Evolutionary conservation across 2,888 invertebrate species (phyloP).

Genomic region (Drosophila emarginata): DNA sequence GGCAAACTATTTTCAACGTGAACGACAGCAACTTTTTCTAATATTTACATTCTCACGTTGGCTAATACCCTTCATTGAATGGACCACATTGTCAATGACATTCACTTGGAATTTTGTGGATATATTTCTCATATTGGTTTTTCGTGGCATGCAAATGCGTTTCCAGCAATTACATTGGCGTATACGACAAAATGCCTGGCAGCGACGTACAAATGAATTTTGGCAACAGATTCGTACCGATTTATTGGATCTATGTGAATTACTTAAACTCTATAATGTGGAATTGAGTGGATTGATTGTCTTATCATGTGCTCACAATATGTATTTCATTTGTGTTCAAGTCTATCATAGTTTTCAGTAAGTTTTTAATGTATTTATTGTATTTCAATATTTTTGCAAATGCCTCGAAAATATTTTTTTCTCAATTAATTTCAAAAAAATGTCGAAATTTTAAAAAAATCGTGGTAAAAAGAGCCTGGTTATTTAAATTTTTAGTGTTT

Average conservation of each 20-base stretch:
- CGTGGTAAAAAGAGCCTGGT: no score
- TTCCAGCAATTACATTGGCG: conserved; percentile 86
- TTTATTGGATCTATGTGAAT: conserved; percentile 85
- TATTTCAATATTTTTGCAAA: no score
- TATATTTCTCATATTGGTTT: conserved; percentile 87
- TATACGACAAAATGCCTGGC: conserved; percentile 80
- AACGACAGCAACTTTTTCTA: conserved; percentile 73
- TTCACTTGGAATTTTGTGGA: conserved; percentile 90
- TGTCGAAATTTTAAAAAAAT: no score
- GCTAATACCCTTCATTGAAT: conserved; percentile 73
- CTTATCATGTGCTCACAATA: conserved; percentile 87
- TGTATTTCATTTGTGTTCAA: conserved; percentile 89
- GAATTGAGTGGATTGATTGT: conserved; percentile 86
- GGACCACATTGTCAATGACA: conserved; percentile 83
- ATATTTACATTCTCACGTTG: conserved; percentile 64
- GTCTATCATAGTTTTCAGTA: conserved; percentile 84
- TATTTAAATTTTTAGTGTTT: no score
- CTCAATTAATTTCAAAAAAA: no score
- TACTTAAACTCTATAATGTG: conserved; percentile 85
- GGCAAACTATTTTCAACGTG: conserved; percentile 76
- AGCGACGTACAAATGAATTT: conserved; percentile 84
- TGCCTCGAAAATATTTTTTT: no score
- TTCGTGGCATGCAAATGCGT: conserved; percentile 86
- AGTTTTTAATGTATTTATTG: background rate
- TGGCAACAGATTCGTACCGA: conserved; percentile 88